A percentile compares a stretch with the other conserved stretches of the same genome.
These are phyloP conservation scores for Chondrilla cf. caribensis DNA, from an alignment of 37 sponge, comb jelly and placozoan species.

Conservation along the genomic window DNA sequence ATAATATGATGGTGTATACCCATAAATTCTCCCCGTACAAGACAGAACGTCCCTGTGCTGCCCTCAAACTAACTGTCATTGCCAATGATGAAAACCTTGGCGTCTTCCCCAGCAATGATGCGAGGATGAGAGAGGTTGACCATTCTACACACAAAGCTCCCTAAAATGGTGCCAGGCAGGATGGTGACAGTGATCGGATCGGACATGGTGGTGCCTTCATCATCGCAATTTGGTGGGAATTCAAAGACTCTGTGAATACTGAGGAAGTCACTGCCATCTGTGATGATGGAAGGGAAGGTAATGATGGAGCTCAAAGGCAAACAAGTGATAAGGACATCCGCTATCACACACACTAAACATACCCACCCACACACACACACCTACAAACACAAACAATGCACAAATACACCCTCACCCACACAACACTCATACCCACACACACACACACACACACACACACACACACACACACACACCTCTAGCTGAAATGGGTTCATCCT, in stretches of 20 bases:
- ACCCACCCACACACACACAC: no score
- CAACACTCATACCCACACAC: no score
- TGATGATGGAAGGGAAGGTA: neutral
- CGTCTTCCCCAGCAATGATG: neutral
- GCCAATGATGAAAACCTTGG: neutral
- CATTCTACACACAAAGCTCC: neutral
- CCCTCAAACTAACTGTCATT: conserved; percentile 18
- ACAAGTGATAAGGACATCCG: no score
- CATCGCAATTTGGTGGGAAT: neutral
- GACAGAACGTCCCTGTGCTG: no score
- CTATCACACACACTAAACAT: no score
- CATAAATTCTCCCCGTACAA: no score
- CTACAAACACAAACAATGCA: no score
- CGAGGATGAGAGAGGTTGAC: neutral
- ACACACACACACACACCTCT: no score
- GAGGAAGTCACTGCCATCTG: conserved; percentile 10
- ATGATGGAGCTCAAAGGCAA: neutral
- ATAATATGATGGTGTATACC: no score
- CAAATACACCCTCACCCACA: no score
- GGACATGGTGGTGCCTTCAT: neutral
- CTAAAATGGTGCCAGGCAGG: neutral
- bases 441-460: no score
- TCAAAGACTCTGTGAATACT: neutral
- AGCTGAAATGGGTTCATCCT: no score
- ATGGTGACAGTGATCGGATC: neutral